Evolutionary conservation across 1,140 invertebrate species (phyloP).

Genomic region (Hylaeus volcanicus): DNA sequence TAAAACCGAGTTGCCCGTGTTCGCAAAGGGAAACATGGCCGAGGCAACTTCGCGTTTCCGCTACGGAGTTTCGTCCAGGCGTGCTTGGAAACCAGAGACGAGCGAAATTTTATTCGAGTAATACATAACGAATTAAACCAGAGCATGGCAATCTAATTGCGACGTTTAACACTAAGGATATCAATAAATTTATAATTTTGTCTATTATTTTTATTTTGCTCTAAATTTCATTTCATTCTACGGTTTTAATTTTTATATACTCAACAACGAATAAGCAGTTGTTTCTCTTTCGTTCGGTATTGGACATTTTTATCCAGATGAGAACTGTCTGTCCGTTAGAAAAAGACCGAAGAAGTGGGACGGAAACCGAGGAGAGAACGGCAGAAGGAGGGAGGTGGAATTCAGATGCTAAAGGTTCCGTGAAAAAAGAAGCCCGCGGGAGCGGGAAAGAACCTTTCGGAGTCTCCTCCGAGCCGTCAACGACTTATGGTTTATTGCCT

Average conservation of each 20-base stretch:
- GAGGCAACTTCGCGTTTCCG: not conserved
- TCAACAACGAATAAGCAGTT: too few species aligned
- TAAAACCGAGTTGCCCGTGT: conserved; percentile 60
- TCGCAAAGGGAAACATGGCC: not conserved
- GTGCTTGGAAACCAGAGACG: not conserved
- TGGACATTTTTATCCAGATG: too few species aligned
- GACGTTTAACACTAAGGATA: too few species aligned
- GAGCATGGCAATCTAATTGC: too few species aligned
- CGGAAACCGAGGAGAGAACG: not conserved
- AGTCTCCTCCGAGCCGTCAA: conserved; percentile 64
- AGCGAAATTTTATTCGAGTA: too few species aligned
- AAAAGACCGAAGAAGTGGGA: not conserved
- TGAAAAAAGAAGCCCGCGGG: conserved; percentile 29
- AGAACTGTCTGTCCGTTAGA: not conserved
- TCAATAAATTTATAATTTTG: too few species aligned
- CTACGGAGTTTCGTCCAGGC: not conserved
- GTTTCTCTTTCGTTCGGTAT: too few species aligned
- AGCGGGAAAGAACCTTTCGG: conserved; percentile 58
- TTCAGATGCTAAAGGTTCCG: conserved; percentile 32
- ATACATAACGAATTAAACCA: too few species aligned
- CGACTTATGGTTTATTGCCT: conserved; percentile 68
- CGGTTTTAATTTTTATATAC: too few species aligned
- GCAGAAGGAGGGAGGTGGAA: conserved; percentile 8
- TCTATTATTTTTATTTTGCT: too few species aligned
- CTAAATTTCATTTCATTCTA: too few species aligned